Evolutionary conservation across 1,140 invertebrate genomes (phyloP).

Genomic region (Aphelenchoides besseyi): DNA sequence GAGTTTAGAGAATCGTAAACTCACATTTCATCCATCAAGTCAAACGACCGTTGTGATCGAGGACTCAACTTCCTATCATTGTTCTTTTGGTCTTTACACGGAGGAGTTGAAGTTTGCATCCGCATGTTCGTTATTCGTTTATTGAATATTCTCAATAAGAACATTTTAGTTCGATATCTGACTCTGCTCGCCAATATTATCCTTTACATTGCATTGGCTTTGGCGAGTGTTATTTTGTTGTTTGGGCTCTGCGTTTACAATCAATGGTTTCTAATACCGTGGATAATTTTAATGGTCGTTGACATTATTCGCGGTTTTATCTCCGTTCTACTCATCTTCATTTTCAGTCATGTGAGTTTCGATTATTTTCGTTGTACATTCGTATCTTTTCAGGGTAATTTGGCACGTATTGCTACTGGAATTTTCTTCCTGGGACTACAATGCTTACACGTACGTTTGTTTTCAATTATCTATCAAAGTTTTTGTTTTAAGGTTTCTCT

Average conservation of each 20-base stretch:
- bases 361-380: constrained; percentile 24
- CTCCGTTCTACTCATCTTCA: constrained; percentile 57
- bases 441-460: constrained; percentile 55
- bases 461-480: neutral
- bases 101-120: constrained; percentile 56
- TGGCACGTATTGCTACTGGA: constrained; percentile 58
- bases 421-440: constrained; percentile 62
- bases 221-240: constrained; percentile 54
- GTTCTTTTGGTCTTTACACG: constrained; percentile 61
- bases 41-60: constrained; percentile 55
- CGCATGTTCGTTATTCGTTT: constrained; percentile 36
- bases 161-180: constrained; percentile 47
- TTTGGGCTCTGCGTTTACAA: constrained; percentile 48
- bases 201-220: constrained; percentile 50
- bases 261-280: constrained; percentile 60
- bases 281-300: constrained; percentile 55
- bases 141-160: constrained; percentile 26
- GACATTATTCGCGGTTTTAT: constrained; percentile 60
- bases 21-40: constrained; percentile 45
- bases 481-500: constrained; percentile 54
- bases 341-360: constrained; percentile 52
- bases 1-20: constrained; percentile 57
- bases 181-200: constrained; percentile 47
- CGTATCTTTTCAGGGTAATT: constrained; percentile 44
- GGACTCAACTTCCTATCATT: constrained; percentile 61